Percentiles rank a stretch among this genome's conserved stretches.
phyloP scores from a whole-genome alignment of 1,140 invertebrate genomes.

The Dufourea novaeangliae region DNA sequence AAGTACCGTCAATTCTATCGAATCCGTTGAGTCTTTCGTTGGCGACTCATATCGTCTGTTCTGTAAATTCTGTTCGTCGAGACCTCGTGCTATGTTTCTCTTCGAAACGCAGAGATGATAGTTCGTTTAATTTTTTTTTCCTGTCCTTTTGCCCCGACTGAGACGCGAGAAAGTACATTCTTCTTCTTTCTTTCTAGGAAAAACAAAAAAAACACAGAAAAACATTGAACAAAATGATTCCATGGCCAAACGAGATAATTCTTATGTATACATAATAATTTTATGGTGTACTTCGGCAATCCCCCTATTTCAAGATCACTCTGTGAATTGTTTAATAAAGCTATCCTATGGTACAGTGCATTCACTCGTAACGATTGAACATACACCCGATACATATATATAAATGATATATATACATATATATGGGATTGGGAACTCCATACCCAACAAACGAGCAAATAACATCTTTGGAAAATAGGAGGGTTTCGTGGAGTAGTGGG shows the following conservation, averaged over 20 bases:
- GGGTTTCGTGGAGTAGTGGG: no score
- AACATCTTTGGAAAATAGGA: no score
- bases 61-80: conserved; percentile 18
- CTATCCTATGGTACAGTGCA: conserved; percentile 72
- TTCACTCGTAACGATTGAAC: conserved; percentile 69
- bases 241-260: conserved; percentile 34
- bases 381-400: conserved; percentile 78
- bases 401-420: conserved; percentile 69
- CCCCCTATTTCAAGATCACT: conserved; percentile 45
- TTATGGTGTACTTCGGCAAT: conserved; percentile 63
- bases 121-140: no score
- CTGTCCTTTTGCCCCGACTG: conserved; percentile 28
- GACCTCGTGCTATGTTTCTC: conserved; percentile 26
- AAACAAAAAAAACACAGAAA: no score
- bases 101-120: background rate
- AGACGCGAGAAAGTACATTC: conserved; percentile 18
- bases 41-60: conserved; percentile 14
- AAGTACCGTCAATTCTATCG: background rate
- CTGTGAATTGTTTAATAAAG: conserved; percentile 65
- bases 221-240: conserved; percentile 30
- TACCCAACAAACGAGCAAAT: no score
- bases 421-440: no score
- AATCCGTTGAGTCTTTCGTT: conserved; percentile 30
- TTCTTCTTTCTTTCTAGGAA: conserved; percentile 28
- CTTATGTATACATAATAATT: background rate